Conservation (phyloP, 2,888 invertebrate species). For the Nomada fucata region DNA sequence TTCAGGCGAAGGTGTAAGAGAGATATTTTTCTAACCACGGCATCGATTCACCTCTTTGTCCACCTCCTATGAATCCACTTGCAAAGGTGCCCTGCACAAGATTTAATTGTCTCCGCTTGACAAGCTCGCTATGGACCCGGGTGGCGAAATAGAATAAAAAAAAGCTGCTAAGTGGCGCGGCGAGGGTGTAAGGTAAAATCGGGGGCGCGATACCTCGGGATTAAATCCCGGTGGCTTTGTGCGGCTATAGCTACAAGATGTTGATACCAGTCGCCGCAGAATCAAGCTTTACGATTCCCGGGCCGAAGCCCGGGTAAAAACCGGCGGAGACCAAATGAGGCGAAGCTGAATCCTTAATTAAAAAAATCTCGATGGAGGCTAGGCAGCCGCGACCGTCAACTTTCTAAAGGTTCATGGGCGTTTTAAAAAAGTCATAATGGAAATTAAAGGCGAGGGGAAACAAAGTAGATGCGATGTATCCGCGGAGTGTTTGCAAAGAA, state of each 20-base stretch:
- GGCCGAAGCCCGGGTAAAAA: slow-evolving; percentile 37
- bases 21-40: neutral
- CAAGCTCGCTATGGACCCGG: slow-evolving; percentile 43
- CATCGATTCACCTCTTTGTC: neutral
- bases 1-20: neutral
- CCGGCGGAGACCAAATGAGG: slow-evolving; percentile 34
- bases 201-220: slow-evolving; percentile 57
- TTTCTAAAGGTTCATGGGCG: neutral
- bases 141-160: slow-evolving; percentile 37
- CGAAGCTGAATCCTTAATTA: slow-evolving; percentile 50
- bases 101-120: slow-evolving; percentile 57
- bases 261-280: slow-evolving; percentile 50
- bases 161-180: slow-evolving; percentile 61
- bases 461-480: slow-evolving; percentile 29
- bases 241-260: slow-evolving; percentile 45
- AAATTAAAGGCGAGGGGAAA: slow-evolving; percentile 37
- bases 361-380: slow-evolving; percentile 58
- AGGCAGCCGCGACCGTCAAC: neutral
- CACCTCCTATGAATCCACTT: slow-evolving; percentile 33
- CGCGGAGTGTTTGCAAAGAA: slow-evolving; percentile 25
- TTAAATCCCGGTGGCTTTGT: slow-evolving; percentile 57
- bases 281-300: slow-evolving; percentile 50
- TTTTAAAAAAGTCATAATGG: slow-evolving; percentile 29
- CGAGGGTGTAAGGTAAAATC: slow-evolving; percentile 54
- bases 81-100: slow-evolving; percentile 36